phyloP scores from a whole-genome alignment of 2,113 vertebrate species.

The Petaurus breviceps region DNA sequence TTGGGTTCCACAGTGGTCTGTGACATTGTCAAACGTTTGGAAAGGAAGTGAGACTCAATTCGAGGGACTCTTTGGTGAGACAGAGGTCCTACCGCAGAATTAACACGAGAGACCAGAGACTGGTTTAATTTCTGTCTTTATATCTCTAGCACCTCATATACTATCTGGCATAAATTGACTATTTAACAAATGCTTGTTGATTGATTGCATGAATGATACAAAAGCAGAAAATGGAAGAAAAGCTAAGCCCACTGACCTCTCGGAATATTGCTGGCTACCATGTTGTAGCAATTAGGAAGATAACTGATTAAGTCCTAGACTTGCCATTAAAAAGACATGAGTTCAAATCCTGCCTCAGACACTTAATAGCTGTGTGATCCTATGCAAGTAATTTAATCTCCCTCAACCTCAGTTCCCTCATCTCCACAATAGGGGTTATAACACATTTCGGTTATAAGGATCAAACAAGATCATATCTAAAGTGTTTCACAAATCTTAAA shows the following conservation, averaged over 20 bases:
- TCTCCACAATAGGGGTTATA: background rate
- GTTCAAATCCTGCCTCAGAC: background rate
- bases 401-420: background rate
- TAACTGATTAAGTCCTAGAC: background rate
- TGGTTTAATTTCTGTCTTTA: background rate
- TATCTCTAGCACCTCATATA: background rate
- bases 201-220: background rate
- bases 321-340: background rate
- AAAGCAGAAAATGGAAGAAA: background rate
- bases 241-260: background rate
- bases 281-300: background rate
- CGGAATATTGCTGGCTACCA: background rate
- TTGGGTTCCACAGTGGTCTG: conserved; percentile 32
- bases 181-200: background rate
- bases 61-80: background rate
- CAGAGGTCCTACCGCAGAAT: conserved; percentile 42
- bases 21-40: conserved; percentile 35
- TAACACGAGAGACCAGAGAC: background rate
- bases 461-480: background rate
- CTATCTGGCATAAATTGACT: background rate
- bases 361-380: background rate
- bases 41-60: conserved; percentile 29
- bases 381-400: background rate
- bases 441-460: background rate
- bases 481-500: background rate